Evolutionary conservation across 2,888 invertebrate species (phyloP), one percentile per base, ranked within the genome.

Genomic region (Cryptophagus acutangulus): DNA sequence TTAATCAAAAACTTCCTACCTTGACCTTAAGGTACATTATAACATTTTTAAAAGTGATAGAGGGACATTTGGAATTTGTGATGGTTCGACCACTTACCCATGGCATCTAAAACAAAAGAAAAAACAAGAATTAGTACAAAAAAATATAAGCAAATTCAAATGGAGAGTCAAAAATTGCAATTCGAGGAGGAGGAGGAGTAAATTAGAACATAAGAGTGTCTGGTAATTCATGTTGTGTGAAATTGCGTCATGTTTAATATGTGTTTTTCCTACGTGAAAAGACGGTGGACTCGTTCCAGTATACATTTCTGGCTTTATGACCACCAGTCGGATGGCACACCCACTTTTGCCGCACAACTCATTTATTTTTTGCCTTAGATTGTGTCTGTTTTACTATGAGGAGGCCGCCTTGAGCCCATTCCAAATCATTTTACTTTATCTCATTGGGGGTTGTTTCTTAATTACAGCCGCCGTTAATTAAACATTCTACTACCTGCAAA

Each of bases 21-120:
- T n/a, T n/a, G n/a, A n/a, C n/a, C n/a, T n/a, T n/a, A n/a, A n/a
- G n/a, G n/a, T n/a, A n/a, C n/a, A n/a, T n/a, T n/a, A n/a, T n/a
- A n/a, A n/a, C n/a, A n/a, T n/a, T n/a, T n/a, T n/a, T n/a, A n/a
- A n/a, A n/a, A n/a, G n/a, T n/a, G n/a, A n/a, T n/a, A 47, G 31
- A 48, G 24, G n/a, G 54, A 46, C 54, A 51, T 49, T 41, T 47
- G 49, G 43, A 51, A 33, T 34, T 45, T 48, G 43, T 46, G 49
- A 46, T 48, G 41, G 36, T 49, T 54, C 35, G 55, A 61, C 66
- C 71, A 79, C 83, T 84, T 78, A 84, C 84, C 84, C 79, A 84
- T 82, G 71, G 82, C 82, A 77, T 84, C 84, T 84, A 84, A 66
- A 84, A 84, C 81, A 82, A 77, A 75, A 66, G 63, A 66, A 67